Evolutionary conservation across 2,888 invertebrate genomes (phyloP).

Genomic region (Spilarctia lutea): DNA sequence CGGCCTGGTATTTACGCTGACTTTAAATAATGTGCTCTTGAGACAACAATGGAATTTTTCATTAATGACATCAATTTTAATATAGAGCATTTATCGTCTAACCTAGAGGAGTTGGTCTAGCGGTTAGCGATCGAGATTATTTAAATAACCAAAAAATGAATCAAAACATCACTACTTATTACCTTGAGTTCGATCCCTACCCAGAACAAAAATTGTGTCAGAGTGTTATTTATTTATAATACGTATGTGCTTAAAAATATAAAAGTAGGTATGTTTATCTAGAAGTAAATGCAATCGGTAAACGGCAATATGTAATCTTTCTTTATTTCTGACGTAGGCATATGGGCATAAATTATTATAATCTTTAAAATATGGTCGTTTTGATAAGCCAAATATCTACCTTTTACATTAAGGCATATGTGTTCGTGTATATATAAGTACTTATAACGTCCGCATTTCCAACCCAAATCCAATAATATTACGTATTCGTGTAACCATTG

Average conservation of each 20-base stretch:
- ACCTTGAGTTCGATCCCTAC: neutral
- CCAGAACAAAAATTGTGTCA: too few species aligned
- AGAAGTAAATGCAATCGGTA: neutral
- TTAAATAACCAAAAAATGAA: neutral
- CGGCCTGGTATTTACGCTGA: conserved; percentile 59
- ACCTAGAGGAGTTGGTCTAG: neutral
- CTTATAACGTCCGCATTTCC: neutral
- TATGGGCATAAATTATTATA: neutral
- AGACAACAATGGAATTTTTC: conserved; percentile 49
- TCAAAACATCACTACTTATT: too few species aligned
- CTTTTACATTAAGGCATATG: too few species aligned
- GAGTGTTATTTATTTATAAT: too few species aligned
- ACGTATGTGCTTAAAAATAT: too few species aligned
- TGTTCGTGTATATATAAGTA: too few species aligned
- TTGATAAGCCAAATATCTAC: too few species aligned
- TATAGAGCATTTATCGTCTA: neutral
- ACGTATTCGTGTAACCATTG: too few species aligned
- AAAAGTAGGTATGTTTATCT: neutral
- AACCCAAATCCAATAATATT: neutral
- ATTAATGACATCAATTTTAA: conserved; percentile 45
- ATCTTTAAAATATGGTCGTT: too few species aligned
- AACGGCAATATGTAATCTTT: neutral
- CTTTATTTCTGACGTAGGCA: neutral
- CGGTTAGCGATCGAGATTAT: neutral
- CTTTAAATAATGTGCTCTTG: conserved; percentile 58